phyloP scores from a whole-genome alignment of 2,797 vertebrate genomes.

The Lophius americanus region DNA sequence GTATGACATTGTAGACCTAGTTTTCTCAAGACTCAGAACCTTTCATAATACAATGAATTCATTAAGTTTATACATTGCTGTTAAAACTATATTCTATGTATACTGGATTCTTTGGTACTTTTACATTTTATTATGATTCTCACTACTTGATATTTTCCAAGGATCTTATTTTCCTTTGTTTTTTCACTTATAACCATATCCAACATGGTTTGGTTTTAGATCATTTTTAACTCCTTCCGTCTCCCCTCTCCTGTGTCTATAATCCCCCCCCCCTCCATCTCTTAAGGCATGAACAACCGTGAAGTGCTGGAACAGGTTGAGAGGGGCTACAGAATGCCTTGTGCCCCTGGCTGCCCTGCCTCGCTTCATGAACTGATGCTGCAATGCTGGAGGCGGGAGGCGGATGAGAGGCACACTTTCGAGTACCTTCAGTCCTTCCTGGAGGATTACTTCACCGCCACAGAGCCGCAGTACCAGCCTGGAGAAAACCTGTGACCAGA shows the following conservation, averaged over 20 bases:
- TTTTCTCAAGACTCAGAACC: too few species aligned
- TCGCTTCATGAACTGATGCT: conserved; percentile 95
- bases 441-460: conserved; percentile 97
- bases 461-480: conserved; percentile 97
- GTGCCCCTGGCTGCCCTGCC: conserved; percentile 85
- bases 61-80: background rate
- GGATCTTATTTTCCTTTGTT: background rate
- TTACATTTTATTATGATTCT: background rate
- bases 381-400: conserved; percentile 94
- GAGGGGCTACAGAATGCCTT: conserved; percentile 93
- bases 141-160: background rate
- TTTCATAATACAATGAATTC: background rate
- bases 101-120: background rate
- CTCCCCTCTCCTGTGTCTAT: background rate
- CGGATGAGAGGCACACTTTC: conserved; percentile 96
- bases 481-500: conserved; percentile 89
- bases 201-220: background rate
- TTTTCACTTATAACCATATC: background rate
- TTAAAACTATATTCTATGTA: background rate
- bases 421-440: conserved; percentile 98
- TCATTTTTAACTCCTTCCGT: background rate
- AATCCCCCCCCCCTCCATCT: background rate
- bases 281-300: conserved; percentile 95
- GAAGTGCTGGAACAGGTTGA: conserved; percentile 98
- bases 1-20: too few species aligned